Base-by-base conservation (phyloP, 2,888 invertebrate genomes). In the Leptogaster cylindrica region DNA sequence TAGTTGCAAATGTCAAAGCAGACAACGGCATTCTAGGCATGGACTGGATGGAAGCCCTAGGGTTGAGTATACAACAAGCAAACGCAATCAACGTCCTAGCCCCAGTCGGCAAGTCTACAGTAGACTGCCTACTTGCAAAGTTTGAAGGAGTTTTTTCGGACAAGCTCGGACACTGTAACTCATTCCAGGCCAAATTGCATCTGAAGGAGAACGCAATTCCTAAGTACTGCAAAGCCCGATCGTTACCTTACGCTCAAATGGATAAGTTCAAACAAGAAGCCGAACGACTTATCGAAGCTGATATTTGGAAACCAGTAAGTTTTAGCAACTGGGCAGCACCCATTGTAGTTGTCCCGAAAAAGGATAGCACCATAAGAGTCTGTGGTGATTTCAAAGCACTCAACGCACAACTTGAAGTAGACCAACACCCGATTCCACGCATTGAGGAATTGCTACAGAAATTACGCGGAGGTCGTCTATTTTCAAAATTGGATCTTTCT, bases 311-410 rank as follows among this genome's bases (percentile, higher is more conserved):
- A 20, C 67, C 67, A n/a, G 16, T 67, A 50, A 48, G 12, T n/a
- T 50, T 39, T 64, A 66, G 66, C 33, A n/a, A 31, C 3, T 66
- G 58, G 63, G 67, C 63, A 23, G 46, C 64, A 10, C 63, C 55
- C 8, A 51, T 64, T 1, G 68, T 64, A 1, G 25, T 68, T 10
- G 63, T 64, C 5, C 48, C 31, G 14, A 68, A 68, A 16, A 4
- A 12, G 1, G 46, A 41, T 36, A 51, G 50, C 12, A 8, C 44
- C 33, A 18, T 68, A 7, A 12, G 65, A 64, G 41, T 68, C n/a
- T 68, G 68, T 65, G 64, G 68, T 7, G 63, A 50, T 36, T 67
- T 67, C 16, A 68, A 68, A 51, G 64, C 44, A 10, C 41, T 68
- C 14, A 68, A 68, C 33, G 7, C 46, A n/a, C 65, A 65, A 33